Conservation (phyloP, 2,113 vertebrate genomes). For the Malurus cyaneus region DNA sequence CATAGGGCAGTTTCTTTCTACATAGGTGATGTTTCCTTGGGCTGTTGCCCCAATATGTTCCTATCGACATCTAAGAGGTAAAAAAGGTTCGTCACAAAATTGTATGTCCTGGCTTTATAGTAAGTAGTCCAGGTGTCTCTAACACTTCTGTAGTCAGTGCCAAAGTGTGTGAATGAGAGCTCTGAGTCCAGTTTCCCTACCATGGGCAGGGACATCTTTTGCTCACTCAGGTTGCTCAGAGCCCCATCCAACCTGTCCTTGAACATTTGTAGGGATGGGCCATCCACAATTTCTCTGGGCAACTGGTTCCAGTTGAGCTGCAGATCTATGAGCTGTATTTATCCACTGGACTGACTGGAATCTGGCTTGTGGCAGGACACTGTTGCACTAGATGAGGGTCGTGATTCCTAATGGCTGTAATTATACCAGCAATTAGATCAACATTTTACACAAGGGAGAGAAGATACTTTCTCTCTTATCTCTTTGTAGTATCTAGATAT, state of each 20-base stretch:
- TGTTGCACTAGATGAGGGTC: not conserved
- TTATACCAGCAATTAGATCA: not conserved
- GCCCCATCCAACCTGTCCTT: not conserved
- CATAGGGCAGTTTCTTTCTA: not conserved
- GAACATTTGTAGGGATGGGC: not conserved
- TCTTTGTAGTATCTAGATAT: not conserved
- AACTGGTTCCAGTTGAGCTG: not conserved
- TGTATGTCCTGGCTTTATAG: not conserved
- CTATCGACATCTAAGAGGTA: not conserved
- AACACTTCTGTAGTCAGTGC: rapidly evolving
- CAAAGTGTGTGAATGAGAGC: not conserved
- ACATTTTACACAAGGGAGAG: not conserved
- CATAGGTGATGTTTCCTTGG: not conserved
- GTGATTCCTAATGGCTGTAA: not conserved
- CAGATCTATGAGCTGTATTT: not conserved
- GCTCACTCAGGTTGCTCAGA: not conserved
- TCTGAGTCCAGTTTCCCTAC: not conserved
- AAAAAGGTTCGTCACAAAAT: not conserved
- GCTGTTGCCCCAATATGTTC: not conserved
- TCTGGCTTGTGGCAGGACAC: not conserved
- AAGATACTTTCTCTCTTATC: not conserved
- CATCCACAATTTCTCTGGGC: not conserved
- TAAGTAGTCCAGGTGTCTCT: not conserved
- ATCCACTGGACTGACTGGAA: not conserved
- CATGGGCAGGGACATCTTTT: not conserved